Evolutionary conservation across 2,797 vertebrate genomes (phyloP).

Genomic region (Gallinago solitaria): DNA sequence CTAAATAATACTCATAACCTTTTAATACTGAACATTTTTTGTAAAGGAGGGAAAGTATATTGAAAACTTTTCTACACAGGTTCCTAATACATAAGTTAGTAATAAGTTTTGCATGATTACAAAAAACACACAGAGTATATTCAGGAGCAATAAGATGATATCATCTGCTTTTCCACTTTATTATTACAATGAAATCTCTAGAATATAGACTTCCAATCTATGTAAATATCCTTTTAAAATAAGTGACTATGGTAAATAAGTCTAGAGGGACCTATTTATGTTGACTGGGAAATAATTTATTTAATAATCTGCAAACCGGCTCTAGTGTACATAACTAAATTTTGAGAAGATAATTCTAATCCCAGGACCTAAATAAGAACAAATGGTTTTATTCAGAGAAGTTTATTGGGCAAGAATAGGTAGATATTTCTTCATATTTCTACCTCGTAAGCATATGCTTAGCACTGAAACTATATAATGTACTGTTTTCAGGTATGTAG

Average conservation of each 20-base stretch:
- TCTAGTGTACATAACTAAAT: not conserved
- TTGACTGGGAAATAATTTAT: not conserved
- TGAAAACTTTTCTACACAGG: not conserved
- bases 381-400: not conserved
- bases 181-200: not conserved
- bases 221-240: not conserved
- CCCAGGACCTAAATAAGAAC: not conserved
- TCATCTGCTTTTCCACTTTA: not conserved
- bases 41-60: not conserved
- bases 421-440: not conserved
- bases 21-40: not conserved
- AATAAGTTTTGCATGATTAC: not conserved
- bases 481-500: not conserved
- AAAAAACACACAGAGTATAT: not conserved
- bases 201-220: not conserved
- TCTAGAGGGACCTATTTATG: not conserved
- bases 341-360: not conserved
- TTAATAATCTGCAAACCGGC: not conserved
- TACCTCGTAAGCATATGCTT: not conserved
- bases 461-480: not conserved
- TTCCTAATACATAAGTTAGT: not conserved
- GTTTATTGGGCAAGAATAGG: not conserved
- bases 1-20: not conserved
- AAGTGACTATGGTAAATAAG: not conserved
- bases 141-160: not conserved